Conservation (phyloP, 2,113 vertebrate species). For the Apodemus speciosus region DNA sequence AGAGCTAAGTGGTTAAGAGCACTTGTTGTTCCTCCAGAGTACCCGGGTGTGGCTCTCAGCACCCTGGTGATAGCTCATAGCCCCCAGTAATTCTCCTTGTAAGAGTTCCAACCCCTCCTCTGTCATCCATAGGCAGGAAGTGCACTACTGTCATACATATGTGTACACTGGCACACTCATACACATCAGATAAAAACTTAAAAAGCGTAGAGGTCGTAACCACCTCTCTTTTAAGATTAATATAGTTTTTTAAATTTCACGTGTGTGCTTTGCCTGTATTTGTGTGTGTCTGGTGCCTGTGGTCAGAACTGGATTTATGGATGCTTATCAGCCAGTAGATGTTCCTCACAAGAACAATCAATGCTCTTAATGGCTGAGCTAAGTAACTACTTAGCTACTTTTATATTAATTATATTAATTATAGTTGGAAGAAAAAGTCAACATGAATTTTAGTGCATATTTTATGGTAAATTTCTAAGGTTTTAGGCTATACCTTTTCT, state of each 20-base stretch:
- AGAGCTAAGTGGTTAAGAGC: background rate
- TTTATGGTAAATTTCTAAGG: background rate
- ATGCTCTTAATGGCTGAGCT: background rate
- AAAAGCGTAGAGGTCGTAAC: constrained; percentile 11
- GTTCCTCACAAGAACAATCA: background rate
- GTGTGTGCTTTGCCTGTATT: background rate
- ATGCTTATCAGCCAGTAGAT: background rate
- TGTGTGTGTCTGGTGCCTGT: background rate
- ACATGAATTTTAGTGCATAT: background rate
- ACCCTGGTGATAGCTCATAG: background rate
- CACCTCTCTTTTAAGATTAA: background rate
- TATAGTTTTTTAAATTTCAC: background rate
- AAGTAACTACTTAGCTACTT: background rate
- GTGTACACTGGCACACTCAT: background rate
- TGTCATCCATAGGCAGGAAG: background rate
- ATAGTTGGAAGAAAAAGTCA: background rate
- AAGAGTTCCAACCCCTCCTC: background rate
- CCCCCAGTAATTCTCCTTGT: background rate
- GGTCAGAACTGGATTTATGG: background rate
- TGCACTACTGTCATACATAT: background rate
- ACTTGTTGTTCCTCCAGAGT: background rate
- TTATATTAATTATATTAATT: background rate
- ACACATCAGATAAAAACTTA: background rate
- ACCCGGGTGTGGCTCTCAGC: background rate
- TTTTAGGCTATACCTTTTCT: constrained; percentile 54